phyloP scores from a whole-genome alignment of 2,888 invertebrate species.

The Ashinkailepas kermadecensis region DNA sequence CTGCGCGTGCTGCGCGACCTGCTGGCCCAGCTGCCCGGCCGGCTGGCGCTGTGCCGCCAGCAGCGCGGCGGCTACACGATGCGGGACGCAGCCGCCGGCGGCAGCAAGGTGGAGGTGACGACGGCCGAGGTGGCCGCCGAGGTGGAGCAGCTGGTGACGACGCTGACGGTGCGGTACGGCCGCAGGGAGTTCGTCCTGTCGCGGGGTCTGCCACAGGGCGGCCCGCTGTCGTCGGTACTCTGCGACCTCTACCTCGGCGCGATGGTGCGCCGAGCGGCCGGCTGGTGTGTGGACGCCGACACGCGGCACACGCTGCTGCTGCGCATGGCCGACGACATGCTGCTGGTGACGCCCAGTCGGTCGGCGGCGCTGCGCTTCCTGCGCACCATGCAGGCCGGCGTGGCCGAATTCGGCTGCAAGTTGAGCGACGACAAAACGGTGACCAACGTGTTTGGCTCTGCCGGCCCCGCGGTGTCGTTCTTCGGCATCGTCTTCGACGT shows the following conservation, averaged over 20 bases:
- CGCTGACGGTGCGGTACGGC: background rate
- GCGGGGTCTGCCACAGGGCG: slow-evolving; percentile 24
- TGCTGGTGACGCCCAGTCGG: slow-evolving; percentile 10
- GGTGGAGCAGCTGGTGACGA: background rate
- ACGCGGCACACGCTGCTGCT: background rate
- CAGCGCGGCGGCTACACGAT: background rate
- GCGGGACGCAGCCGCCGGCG: background rate
- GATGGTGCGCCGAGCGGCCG: slow-evolving; percentile 8
- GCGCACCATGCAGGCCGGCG: background rate
- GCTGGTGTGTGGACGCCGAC: slow-evolving; percentile 2
- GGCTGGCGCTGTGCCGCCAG: background rate
- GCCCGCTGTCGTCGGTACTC: slow-evolving; percentile 19
- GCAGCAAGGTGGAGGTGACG: background rate
- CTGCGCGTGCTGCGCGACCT: background rate
- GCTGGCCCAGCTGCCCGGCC: slow-evolving; percentile 10
- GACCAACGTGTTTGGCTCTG: background rate
- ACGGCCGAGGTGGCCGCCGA: background rate
- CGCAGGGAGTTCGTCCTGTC: slow-evolving; percentile 6
- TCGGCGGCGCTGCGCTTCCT: slow-evolving; percentile 18
- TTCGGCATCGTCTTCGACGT: slow-evolving; percentile 20
- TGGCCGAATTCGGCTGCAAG: slow-evolving; percentile 1
- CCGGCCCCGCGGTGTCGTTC: slow-evolving; percentile 20
- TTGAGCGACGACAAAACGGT: slow-evolving; percentile 14
- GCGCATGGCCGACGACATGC: slow-evolving; percentile 23
- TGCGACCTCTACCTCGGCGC: slow-evolving; percentile 23